Base-by-base conservation (phyloP, 1,140 invertebrate species). In the Eumaeus atala region DNA sequence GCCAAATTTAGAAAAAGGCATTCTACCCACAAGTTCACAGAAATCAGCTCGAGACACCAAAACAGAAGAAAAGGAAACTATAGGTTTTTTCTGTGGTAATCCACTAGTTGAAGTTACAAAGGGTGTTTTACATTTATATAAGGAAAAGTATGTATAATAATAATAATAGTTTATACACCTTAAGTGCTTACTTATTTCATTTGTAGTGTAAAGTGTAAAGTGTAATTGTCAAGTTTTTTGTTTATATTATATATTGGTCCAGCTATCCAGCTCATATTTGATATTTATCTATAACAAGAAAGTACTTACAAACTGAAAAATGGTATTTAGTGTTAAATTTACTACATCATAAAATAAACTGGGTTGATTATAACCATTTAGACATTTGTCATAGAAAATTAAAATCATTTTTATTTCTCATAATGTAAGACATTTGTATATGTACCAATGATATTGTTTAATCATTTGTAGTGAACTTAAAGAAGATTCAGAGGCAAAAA, bases 81-180 rank as follows among this genome's bases (percentile, higher is more conserved):
- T 95, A n/a, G 91, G 89, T 51, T 99, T 98, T 87, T 95, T 96
- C 60, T 98, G 94, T 74, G 98, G 98, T 1, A 99, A 99, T 90
- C 97, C 97, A 9, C 94, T 95, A 74, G 96, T 98, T 7, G 98
- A 99, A 90, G 92, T 97, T 33, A 98, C 96, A 0, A 97, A 97
- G 84, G 98, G 98, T 47, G 94, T 99, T 48, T 88, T 99, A 17
- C 97, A 99, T 90, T 88, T 99, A 0, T 98, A 97, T 78, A 98
- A 98, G 86, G 96, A 98, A 87, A 96, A 97, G 94, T 95, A 87
- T 82, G 89, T 74, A 48, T 18, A 53, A 28, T 42, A 21, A 16
- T 53, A 9, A 12, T 16, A 14, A 28, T 28, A 3, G 21, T 28
- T 28, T 6, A 28, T 28, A 3, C 2, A 28, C 2, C 21, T 6